Percentiles rank a stretch among this genome's conserved stretches.
phyloP scores from a whole-genome alignment of 2,797 vertebrate species.

The Dendrocincla fuliginosa region DNA sequence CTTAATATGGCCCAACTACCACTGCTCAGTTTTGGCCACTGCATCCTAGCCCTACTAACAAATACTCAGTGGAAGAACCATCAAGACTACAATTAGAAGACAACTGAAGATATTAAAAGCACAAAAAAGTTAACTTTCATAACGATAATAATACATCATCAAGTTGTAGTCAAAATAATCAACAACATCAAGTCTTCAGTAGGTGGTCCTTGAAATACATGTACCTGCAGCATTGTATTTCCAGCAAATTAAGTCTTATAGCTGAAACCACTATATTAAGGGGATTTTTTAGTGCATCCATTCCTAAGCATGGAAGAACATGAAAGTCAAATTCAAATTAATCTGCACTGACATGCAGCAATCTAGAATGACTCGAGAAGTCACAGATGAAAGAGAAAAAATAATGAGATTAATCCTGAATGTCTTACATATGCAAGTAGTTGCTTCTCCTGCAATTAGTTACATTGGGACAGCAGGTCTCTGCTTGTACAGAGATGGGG shows the following conservation, averaged over 20 bases:
- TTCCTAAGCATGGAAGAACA: conserved; percentile 52
- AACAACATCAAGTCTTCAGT: conserved; percentile 3
- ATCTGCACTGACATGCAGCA: conserved; percentile 14
- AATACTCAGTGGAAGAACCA: neutral
- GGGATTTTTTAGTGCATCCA: neutral
- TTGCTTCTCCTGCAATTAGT: neutral
- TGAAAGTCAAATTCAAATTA: conserved; percentile 45
- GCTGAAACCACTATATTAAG: conserved; percentile 54
- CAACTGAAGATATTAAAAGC: conserved; percentile 20
- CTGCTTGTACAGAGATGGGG: neutral
- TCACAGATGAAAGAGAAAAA: neutral
- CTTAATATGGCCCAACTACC: neutral
- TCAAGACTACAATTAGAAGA: neutral
- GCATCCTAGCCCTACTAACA: neutral
- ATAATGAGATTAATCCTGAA: conserved; percentile 15
- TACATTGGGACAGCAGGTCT: neutral
- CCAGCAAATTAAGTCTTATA: conserved; percentile 31
- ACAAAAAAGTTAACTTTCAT: conserved; percentile 30
- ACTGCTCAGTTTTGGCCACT: neutral
- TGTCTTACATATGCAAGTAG: neutral
- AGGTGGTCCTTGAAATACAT: neutral
- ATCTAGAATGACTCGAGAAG: conserved; percentile 11
- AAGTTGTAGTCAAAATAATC: neutral
- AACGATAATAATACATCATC: neutral
- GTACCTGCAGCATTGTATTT: conserved; percentile 26